Evolutionary conservation across 2,888 invertebrate genomes (phyloP), one percentile per base, ranked within the genome.

Genomic region (Pterostichus madidus): DNA sequence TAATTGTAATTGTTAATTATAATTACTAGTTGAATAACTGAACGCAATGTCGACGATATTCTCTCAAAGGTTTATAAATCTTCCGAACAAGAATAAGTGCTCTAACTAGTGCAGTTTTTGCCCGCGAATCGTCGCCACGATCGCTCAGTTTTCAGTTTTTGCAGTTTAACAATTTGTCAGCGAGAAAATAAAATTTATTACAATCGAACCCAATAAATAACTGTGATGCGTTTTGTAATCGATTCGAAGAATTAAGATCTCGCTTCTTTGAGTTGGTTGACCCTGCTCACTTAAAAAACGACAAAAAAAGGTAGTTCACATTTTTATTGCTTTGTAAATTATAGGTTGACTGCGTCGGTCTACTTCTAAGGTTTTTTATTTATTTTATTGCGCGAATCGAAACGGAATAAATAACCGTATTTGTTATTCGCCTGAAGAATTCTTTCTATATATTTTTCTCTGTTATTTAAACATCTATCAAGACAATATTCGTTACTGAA

Each of bases 161-260:
- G 35, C 35, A 64, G 13, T 64, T 64, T 64, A 64, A 64, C 35
- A 64, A 64, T 64, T 64, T 64, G 64, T 64, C 35, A 64, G 64
- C 15, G 15, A 13, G 35, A 8, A n/a, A n/a, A 11, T 56, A 56
- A 64, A 64, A 64, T 64, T 64, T 64, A 64, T 64, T 32, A 35
- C 35, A 64, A 64, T 35, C 35, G 35, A 13, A 32, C 35, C 13
- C 15, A 64, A 64, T 64, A 64, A 64, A 64, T 64, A 35, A 64
- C 32, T 13, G 35, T 2, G 35, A 64, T 64, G 64, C 64, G 35
- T 64, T 64, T 64, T 35, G 35, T 64, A 64, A 64, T 64, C 64
- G 64, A 64, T 64, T 64, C 64, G n/a, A 10, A 31, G 64, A 64
- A 64, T 64, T 64, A 64, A 64, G 64, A 64, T 64, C 64, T 64